Conservation (phyloP, 2,888 invertebrate genomes). For the Mayetiola destructor region DNA sequence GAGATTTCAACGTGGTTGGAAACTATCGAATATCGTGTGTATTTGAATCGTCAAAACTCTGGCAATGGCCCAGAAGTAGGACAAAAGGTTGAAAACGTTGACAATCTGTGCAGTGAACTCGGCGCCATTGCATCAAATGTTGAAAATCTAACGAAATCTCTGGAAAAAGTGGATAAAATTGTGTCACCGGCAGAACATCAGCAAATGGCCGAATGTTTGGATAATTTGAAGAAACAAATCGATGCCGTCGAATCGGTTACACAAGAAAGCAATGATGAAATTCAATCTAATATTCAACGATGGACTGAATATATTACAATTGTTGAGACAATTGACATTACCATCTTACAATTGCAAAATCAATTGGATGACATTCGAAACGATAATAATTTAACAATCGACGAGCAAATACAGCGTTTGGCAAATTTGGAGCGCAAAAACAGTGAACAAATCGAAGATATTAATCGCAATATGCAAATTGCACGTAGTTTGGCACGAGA, state of each 20-base stretch:
- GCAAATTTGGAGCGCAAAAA: constrained; percentile 57
- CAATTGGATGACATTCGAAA: constrained; percentile 28
- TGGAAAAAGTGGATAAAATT: constrained; percentile 38
- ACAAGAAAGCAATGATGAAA: constrained; percentile 41
- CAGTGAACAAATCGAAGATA: constrained; percentile 43
- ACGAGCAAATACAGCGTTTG: constrained; percentile 50
- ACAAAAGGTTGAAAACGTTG: constrained; percentile 44
- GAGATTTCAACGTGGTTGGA: constrained; percentile 73
- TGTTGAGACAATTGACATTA: constrained; percentile 36
- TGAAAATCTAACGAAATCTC: constrained; percentile 43
- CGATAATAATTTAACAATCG: constrained; percentile 43
- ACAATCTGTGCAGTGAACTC: constrained; percentile 50
- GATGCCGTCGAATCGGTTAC: constrained; percentile 54
- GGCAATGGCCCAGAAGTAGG: constrained; percentile 45
- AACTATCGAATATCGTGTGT: constrained; percentile 68
- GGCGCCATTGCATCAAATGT: constrained; percentile 52
- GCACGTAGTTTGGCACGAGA: constrained; percentile 49
- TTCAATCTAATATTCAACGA: constrained; percentile 45
- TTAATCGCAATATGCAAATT: constrained; percentile 45
- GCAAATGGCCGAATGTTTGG: constrained; percentile 42
- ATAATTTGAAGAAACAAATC: constrained; percentile 49
- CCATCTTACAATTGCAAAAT: constrained; percentile 26
- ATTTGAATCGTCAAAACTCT: constrained; percentile 42
- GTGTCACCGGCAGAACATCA: constrained; percentile 35
- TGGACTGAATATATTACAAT: constrained; percentile 58